A percentile compares a stretch with the other conserved stretches of the same genome.
Evolutionary conservation across 1,140 invertebrate genomes (phyloP).

Genomic region (Drosophila triauraria): DNA sequence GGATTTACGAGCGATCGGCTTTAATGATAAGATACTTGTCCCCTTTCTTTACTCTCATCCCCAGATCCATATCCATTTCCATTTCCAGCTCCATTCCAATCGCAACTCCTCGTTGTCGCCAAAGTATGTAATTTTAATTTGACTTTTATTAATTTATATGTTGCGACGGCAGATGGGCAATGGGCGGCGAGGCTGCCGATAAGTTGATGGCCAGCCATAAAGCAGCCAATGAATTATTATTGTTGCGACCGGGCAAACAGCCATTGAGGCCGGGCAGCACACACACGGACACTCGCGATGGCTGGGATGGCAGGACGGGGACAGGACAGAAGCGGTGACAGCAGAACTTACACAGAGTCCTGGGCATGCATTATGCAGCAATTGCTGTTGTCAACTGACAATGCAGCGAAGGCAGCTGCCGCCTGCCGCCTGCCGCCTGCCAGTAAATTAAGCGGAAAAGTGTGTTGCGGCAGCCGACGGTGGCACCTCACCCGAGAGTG

Average conservation of each 20-base stretch:
- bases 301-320: constrained; percentile 1
- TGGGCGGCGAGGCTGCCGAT: constrained; percentile 55
- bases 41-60: background rate
- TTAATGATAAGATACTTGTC: constrained; percentile 26
- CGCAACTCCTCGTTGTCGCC: constrained; percentile 37
- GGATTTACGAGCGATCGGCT: constrained; percentile 20
- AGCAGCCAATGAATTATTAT: constrained; percentile 78
- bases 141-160: constrained; percentile 79
- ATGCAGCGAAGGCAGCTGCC: constrained; percentile 56
- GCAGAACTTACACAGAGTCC: constrained; percentile 52
- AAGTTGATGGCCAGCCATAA: constrained; percentile 80
- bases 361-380: constrained; percentile 77
- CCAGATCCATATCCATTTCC: constrained; percentile 5
- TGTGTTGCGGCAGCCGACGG: constrained; percentile 65
- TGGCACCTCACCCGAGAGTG: constrained; percentile 4
- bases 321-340: constrained; percentile 43
- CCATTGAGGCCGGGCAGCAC: constrained; percentile 26
- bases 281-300: background rate
- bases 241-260: constrained; percentile 47
- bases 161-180: constrained; percentile 2
- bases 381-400: constrained; percentile 78
- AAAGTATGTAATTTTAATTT: constrained; percentile 70
- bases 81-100: constrained; percentile 14
- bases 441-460: constrained; percentile 84
- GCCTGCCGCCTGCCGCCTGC: constrained; percentile 74